These are phyloP conservation scores for Alectura lathami DNA, from an alignment of 2,113 vertebrate species.

Conservation along the genomic window DNA sequence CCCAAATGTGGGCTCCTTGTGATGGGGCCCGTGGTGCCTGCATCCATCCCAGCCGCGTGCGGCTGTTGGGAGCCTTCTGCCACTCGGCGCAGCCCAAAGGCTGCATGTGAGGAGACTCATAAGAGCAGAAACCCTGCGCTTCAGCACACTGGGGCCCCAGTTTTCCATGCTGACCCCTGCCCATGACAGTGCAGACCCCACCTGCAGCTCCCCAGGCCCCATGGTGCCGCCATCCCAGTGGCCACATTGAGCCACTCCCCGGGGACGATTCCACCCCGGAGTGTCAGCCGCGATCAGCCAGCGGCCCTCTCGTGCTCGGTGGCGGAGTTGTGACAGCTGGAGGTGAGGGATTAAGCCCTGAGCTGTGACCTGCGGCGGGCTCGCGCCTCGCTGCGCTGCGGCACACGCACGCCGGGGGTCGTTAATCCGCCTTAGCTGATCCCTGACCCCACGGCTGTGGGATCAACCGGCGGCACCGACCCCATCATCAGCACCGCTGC, in stretches of 20 bases:
- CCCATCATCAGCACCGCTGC: fast-evolving
- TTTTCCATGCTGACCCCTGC: fast-evolving
- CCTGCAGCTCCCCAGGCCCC: fast-evolving
- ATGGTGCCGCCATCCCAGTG: fast-evolving
- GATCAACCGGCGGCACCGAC: not conserved
- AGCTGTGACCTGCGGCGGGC: not conserved
- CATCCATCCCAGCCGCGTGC: not conserved
- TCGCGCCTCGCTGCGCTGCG: not conserved
- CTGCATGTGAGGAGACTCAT: not conserved
- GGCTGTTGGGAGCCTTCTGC: not conserved
- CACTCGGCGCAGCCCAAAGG: not conserved
- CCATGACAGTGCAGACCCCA: fast-evolving
- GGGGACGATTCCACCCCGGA: not conserved
- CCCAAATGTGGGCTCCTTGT: not conserved
- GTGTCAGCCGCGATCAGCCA: not conserved
- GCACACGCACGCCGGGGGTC: not conserved
- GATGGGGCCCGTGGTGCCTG: too few relatives aligned
- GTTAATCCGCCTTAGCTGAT: slow-evolving; percentile 24
- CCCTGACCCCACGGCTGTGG: not conserved
- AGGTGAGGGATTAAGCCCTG: slow-evolving; percentile 50
- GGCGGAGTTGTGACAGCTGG: slow-evolving; percentile 23
- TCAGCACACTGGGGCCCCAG: not conserved
- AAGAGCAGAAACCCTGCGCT: fast-evolving
- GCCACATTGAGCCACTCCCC: fast-evolving
- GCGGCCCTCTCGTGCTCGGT: fast-evolving